Percentiles rank a stretch among this genome's conserved stretches.
Conservation (phyloP, 2,888 invertebrate genomes). For the Branchipolynoe longqiensis region DNA sequence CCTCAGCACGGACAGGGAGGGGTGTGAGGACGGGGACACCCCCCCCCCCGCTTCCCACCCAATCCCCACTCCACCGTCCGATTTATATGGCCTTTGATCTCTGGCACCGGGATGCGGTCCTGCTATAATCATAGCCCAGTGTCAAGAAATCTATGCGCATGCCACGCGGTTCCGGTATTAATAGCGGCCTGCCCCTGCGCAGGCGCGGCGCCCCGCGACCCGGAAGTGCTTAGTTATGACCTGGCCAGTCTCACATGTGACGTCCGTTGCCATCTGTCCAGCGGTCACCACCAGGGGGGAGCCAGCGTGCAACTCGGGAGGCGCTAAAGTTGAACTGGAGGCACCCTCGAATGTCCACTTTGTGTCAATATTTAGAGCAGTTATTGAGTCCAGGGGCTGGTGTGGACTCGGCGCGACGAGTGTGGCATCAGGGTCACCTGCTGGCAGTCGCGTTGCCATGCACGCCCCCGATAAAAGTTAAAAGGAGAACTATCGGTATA, state of each 20-base stretch:
- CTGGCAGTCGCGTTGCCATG: too few relatives aligned
- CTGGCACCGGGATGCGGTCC: background rate
- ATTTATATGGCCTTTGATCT: conserved; percentile 22
- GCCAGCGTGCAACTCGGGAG: too few relatives aligned
- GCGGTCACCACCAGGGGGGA: background rate
- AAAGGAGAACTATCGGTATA: too few relatives aligned
- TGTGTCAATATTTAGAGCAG: too few relatives aligned
- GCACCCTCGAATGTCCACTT: too few relatives aligned
- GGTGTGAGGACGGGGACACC: too few relatives aligned
- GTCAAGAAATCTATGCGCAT: conserved; percentile 54
- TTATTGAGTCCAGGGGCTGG: too few relatives aligned
- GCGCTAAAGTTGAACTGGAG: too few relatives aligned
- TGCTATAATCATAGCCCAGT: background rate
- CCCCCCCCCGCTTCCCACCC: background rate
- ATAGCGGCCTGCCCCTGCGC: background rate
- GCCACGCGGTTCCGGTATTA: conserved; percentile 17
- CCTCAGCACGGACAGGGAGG: too few relatives aligned
- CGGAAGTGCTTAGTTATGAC: conserved; percentile 55
- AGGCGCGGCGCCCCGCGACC: conserved; percentile 37
- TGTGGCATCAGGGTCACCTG: too few relatives aligned
- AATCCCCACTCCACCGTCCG: background rate
- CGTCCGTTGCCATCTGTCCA: conserved; percentile 17
- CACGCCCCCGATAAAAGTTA: too few relatives aligned
- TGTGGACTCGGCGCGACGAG: too few relatives aligned
- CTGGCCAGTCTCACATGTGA: conserved; percentile 55